phyloP scores from a whole-genome alignment of 2,888 invertebrate species.

The Coelinius sp. region DNA sequence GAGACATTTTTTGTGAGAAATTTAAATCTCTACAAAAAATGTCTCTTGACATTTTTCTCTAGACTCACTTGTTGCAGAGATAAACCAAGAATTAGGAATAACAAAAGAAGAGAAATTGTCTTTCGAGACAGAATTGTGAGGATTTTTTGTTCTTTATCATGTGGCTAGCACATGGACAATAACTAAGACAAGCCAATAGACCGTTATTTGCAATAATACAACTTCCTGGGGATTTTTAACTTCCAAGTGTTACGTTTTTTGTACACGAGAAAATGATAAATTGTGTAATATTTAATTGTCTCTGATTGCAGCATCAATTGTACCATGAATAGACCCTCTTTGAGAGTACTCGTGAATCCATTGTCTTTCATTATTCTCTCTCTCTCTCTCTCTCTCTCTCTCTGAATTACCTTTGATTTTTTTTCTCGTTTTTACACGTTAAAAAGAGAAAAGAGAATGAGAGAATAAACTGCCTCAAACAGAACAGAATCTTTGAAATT shows the following conservation, averaged over 20 bases:
- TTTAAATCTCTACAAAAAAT: too few species aligned
- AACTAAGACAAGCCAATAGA: not conserved
- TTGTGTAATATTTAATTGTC: slow-evolving; percentile 26
- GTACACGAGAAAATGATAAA: not conserved
- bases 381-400: not conserved
- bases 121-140: too few species aligned
- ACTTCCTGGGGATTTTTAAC: not conserved
- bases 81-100: too few species aligned
- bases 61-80: too few species aligned
- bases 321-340: slow-evolving; percentile 30
- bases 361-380: slow-evolving; percentile 7
- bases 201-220: not conserved
- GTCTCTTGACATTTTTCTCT: too few species aligned
- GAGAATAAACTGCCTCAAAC: slow-evolving; percentile 6
- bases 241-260: slow-evolving; percentile 5
- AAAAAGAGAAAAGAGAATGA: not conserved
- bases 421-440: not conserved
- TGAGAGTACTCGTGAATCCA: not conserved
- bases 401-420: not conserved
- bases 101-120: too few species aligned
- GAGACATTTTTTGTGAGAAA: too few species aligned
- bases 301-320: slow-evolving; percentile 32
- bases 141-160: too few species aligned
- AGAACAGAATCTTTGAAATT: not conserved
- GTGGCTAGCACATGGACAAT: slow-evolving; percentile 2